Evolutionary conservation across 2,113 vertebrate genomes (phyloP).

Genomic region (Corydoras maculifer): DNA sequence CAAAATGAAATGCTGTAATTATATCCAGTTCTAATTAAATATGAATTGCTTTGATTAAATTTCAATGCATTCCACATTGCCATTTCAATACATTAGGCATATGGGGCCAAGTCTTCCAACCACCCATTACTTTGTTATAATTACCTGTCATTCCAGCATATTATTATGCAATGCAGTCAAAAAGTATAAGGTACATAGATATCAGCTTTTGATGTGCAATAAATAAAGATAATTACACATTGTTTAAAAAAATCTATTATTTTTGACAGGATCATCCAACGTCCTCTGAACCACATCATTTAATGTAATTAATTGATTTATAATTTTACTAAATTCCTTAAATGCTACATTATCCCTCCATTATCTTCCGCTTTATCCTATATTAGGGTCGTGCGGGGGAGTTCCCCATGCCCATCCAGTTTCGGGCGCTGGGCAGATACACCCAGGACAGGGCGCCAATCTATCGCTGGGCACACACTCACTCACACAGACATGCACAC

Average conservation of each 20-base stretch:
- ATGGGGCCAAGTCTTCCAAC: conserved; percentile 59
- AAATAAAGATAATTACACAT: conserved; percentile 54
- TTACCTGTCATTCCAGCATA: conserved; percentile 65
- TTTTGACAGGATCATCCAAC: conserved; percentile 53
- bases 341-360: too few relatives aligned
- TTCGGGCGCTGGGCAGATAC: too few relatives aligned
- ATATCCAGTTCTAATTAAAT: conserved; percentile 43
- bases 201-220: conserved; percentile 57
- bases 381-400: too few relatives aligned
- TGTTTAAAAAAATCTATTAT: conserved; percentile 66
- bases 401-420: too few relatives aligned
- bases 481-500: too few relatives aligned
- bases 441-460: too few relatives aligned
- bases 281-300: conserved; percentile 61
- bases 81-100: conserved; percentile 45
- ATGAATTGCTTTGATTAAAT: conserved; percentile 45
- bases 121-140: conserved; percentile 67
- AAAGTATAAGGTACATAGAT: conserved; percentile 65
- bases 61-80: conserved; percentile 31
- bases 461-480: too few relatives aligned
- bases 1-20: conserved; percentile 30
- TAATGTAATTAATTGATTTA: too few relatives aligned
- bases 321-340: too few relatives aligned
- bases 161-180: conserved; percentile 64
- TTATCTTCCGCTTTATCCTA: too few relatives aligned